Conservation (phyloP, 2,797 vertebrate species). For the Menidia menidia region DNA sequence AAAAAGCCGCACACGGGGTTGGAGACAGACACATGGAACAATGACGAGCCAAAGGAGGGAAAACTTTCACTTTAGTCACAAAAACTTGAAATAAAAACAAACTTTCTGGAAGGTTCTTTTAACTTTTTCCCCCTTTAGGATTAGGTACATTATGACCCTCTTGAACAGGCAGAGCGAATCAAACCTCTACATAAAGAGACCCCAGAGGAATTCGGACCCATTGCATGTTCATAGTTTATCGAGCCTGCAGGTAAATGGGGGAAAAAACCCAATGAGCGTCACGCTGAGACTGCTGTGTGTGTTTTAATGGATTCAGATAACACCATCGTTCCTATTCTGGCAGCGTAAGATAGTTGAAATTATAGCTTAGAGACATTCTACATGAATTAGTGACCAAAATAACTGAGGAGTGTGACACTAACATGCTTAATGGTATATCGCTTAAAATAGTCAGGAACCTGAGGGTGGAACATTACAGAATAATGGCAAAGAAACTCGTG, state of each 20-base stretch:
- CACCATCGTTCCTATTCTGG: conserved; percentile 1
- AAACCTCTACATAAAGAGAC: conserved; percentile 7
- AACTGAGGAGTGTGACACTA: conserved; percentile 27
- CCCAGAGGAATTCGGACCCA: conserved; percentile 43
- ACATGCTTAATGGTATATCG: conserved; percentile 26
- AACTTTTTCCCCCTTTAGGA: conserved; percentile 1
- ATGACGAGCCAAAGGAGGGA: conserved; percentile 15
- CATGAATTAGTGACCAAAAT: conserved; percentile 15
- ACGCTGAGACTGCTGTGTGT: background rate
- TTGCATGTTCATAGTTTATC: conserved; percentile 28
- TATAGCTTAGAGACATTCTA: conserved; percentile 14
- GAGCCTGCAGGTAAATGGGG: conserved; percentile 13
- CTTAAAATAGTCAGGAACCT: conserved; percentile 57
- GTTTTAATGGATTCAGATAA: conserved; percentile 17
- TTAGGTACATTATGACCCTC: conserved; percentile 17
- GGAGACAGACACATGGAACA: conserved; percentile 21
- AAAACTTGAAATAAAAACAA: conserved; percentile 4
- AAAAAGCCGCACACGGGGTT: conserved; percentile 36
- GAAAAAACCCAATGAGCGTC: background rate
- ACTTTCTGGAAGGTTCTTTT: conserved; percentile 3
- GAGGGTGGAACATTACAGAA: conserved; percentile 39
- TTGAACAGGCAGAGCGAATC: conserved; percentile 6
- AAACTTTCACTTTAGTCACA: background rate
- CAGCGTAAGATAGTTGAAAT: conserved; percentile 16
- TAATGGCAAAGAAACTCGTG: conserved; percentile 33